A percentile compares a stretch with the other conserved stretches of the same genome.
These are phyloP conservation scores for Crax fasciolata DNA, from an alignment of 2,797 vertebrate species.

Conservation along the genomic window DNA sequence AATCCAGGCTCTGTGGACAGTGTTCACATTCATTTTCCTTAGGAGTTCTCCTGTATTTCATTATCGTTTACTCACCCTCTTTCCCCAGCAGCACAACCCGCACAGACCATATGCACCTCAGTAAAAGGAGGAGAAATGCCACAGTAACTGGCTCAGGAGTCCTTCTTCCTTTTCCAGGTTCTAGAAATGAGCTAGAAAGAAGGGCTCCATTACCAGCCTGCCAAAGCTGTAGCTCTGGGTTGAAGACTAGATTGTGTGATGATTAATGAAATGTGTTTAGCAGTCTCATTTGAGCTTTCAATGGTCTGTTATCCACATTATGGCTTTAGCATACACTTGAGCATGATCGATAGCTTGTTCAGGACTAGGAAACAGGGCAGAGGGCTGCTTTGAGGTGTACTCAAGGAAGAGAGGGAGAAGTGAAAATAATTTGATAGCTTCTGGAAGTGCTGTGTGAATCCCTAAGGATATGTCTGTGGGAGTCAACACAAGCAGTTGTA, in stretches of 20 bases:
- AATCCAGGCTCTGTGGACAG: background rate
- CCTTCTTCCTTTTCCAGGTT: background rate
- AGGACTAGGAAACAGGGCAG: background rate
- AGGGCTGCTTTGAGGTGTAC: slow-evolving; percentile 5
- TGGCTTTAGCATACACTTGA: slow-evolving; percentile 31
- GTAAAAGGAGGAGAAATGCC: background rate
- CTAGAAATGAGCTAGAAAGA: background rate
- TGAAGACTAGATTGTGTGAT: slow-evolving; percentile 46
- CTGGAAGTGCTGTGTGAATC: background rate
- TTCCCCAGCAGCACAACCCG: background rate
- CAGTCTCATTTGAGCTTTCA: slow-evolving; percentile 67
- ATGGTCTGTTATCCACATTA: slow-evolving; percentile 57
- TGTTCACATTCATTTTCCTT: background rate
- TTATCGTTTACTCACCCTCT: background rate
- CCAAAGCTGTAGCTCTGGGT: slow-evolving; percentile 2
- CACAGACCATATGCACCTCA: background rate
- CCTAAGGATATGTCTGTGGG: background rate
- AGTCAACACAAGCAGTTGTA: fast-evolving
- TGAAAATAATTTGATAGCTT: background rate
- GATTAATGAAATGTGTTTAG: slow-evolving; percentile 76
- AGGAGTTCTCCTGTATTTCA: slow-evolving; percentile 1
- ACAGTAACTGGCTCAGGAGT: background rate
- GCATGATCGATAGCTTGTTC: slow-evolving; percentile 58
- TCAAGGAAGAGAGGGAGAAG: background rate
- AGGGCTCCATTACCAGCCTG: background rate